Base-by-base conservation (phyloP, 1,140 invertebrate species). In the Gonioctena quinquepunctata region DNA sequence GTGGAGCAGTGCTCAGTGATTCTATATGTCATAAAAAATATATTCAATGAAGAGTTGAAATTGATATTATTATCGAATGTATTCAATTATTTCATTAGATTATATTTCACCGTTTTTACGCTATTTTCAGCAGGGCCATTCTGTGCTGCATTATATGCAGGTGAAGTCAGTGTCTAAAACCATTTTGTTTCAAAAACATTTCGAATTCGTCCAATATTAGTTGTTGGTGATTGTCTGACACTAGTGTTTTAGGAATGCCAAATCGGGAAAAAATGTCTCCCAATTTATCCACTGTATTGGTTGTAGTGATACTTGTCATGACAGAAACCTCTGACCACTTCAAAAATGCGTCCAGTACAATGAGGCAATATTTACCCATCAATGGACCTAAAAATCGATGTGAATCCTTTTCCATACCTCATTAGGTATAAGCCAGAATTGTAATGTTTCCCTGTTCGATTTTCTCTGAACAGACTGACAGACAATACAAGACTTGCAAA, bases 331-430 rank as follows among this genome's bases (percentile, higher is more conserved):
- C 82, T 13, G 81, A 69, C 81, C 82, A 86, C 72, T 83, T 85
- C 0, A 80, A 81, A 68, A 77, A 81, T 1, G 82, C 67, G 77
- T 87, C 86, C 0, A 83, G 76, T 1, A 84, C 63, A 16, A 87
- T 75, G 4, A 86, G 65, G 68, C 82, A 86, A 68, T 73, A 81
- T 62, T 79, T 70, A 1, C 75, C 75, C 25, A 77, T 50, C 27
- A 83, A 80, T 18, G 82, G 84, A n/a, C 84, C 84, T 4, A 83
- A 83, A 85, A 87, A 73, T 87, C 87, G 0, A 85, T 76, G 70
- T 88, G 85, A 0, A 87, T 57, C 62, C 85, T 73, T 13, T 82
- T 70, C 82, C 84, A 87, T 1, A 81, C 83, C 25, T 66, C 11
- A 16, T 48, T 33, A 11, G 7, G 16, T 19, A 49, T 26, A 13